Conservation (phyloP, 2,888 invertebrate species). For the Diplazon laetatorius region DNA sequence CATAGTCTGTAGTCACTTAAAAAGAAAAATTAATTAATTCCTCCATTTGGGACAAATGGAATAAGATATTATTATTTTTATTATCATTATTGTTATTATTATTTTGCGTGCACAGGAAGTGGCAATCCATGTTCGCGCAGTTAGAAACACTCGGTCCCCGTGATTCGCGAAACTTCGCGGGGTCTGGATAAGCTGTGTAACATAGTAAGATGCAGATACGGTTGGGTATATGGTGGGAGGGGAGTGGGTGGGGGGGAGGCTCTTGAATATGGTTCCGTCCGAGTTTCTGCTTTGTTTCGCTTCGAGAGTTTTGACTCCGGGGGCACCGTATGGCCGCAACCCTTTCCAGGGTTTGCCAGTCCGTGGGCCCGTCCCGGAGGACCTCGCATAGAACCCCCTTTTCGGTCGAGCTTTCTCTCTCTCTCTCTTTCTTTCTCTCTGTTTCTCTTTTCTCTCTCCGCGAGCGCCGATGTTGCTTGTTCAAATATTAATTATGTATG, state of each 20-base stretch:
- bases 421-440: conserved; percentile 23
- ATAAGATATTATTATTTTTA: too few species aligned
- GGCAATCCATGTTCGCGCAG: conserved; percentile 9
- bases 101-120: not conserved
- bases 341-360: not conserved
- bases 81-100: too few species aligned
- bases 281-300: conserved; percentile 32
- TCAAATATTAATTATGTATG: conserved; percentile 81
- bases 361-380: not conserved
- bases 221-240: not conserved
- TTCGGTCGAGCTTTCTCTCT: not conserved
- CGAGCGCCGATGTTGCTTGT: conserved; percentile 66
- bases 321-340: conserved; percentile 1
- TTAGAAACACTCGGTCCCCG: conserved; percentile 30
- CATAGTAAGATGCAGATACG: conserved; percentile 19
- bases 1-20: too few species aligned
- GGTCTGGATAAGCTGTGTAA: not conserved
- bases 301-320: conserved; percentile 6
- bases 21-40: too few species aligned
- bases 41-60: too few species aligned
- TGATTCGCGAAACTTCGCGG: too few species aligned
- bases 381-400: conserved; percentile 23
- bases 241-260: not conserved
- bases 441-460: not conserved
- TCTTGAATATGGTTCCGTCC: conserved; percentile 16